Evolutionary conservation across 2,888 invertebrate species (phyloP).

Genomic region (Ornithoptera priamus): DNA sequence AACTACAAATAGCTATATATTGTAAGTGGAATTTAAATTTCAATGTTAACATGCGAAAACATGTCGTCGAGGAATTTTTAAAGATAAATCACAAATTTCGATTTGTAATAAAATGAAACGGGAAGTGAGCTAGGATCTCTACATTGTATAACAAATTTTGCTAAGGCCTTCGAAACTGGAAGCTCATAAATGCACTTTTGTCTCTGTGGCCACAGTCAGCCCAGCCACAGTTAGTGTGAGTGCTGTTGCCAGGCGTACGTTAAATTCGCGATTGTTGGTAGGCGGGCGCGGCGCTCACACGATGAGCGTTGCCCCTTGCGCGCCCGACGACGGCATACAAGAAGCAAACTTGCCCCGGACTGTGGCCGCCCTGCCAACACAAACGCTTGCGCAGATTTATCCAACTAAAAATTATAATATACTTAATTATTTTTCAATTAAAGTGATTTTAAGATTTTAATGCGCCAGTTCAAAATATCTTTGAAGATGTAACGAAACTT

Average conservation of each 20-base stretch:
- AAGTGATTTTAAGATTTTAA: too few species aligned
- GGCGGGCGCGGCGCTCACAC: slow-evolving; percentile 71
- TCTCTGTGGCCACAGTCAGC: slow-evolving; percentile 56
- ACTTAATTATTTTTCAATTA: neutral
- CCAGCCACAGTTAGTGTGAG: slow-evolving; percentile 61
- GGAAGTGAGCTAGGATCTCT: neutral
- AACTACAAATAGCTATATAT: slow-evolving; percentile 25
- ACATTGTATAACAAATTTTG: slow-evolving; percentile 16
- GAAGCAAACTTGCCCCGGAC: slow-evolving; percentile 36
- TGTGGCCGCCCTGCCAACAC: slow-evolving; percentile 49
- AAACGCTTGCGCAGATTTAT: slow-evolving; percentile 44
- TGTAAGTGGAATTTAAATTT: slow-evolving; percentile 16
- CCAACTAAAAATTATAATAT: slow-evolving; percentile 6
- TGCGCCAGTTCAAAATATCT: too few species aligned
- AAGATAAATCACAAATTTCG: neutral
- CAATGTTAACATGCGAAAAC: slow-evolving; percentile 8
- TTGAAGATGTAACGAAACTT: too few species aligned
- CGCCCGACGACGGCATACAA: slow-evolving; percentile 13
- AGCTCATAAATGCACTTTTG: slow-evolving; percentile 54
- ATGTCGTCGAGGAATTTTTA: slow-evolving; percentile 9
- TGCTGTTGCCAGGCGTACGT: slow-evolving; percentile 72
- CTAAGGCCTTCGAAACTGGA: slow-evolving; percentile 53
- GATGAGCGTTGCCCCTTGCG: slow-evolving; percentile 73
- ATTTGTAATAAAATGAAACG: neutral
- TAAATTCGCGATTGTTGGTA: slow-evolving; percentile 74